Evolutionary conservation across 2,888 invertebrate species (phyloP).

Genomic region (Protodeltote pygarga): DNA sequence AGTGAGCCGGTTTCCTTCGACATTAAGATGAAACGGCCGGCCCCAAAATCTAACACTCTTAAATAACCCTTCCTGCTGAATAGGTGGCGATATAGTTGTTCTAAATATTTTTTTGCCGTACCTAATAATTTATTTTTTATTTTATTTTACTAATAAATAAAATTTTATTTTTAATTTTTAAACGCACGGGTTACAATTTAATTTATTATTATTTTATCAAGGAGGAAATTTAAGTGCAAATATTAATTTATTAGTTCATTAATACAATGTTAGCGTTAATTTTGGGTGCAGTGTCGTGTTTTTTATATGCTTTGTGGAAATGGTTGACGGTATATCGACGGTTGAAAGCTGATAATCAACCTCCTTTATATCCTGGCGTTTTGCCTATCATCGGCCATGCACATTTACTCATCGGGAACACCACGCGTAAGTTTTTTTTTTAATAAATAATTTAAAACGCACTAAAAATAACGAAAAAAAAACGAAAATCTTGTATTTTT

Average conservation of each 20-base stretch:
- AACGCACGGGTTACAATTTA: too few species aligned
- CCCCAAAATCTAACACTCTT: neutral
- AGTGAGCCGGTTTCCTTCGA: neutral
- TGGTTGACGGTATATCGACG: conserved; percentile 26
- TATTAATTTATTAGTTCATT: neutral
- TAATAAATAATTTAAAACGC: neutral
- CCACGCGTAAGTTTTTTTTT: conserved; percentile 55
- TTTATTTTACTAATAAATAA: too few species aligned
- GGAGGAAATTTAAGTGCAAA: too few species aligned
- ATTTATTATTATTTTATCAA: too few species aligned
- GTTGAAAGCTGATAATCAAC: conserved; percentile 31
- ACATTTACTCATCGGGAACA: conserved; percentile 52
- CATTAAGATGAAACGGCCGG: neutral
- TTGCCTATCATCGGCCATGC: conserved; percentile 59
- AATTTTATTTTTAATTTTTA: too few species aligned
- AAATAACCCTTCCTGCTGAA: neutral
- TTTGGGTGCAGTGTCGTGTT: conserved; percentile 26
- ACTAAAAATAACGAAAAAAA: too few species aligned
- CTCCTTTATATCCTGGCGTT: conserved; percentile 47
- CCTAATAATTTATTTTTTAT: too few species aligned
- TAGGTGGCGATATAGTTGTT: too few species aligned
- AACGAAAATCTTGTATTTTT: too few species aligned
- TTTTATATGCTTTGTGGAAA: conserved; percentile 34
- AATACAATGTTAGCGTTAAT: conserved; percentile 29
- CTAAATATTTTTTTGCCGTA: too few species aligned